Evolutionary conservation across 2,113 vertebrate species (phyloP), one percentile per base, ranked within the genome.

Genomic region (Amblyopsis rosae): DNA sequence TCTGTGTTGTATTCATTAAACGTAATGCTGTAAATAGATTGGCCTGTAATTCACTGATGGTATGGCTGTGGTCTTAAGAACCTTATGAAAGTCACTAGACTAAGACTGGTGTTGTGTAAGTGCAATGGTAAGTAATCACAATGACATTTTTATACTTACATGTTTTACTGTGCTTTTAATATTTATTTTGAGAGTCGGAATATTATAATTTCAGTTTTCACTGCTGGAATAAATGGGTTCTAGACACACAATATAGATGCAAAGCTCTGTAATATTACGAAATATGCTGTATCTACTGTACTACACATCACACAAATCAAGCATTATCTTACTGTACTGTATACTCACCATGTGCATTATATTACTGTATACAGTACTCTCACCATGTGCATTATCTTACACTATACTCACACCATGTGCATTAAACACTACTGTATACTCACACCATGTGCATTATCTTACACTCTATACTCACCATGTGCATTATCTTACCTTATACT

Each of bases 41-140:
- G 12, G 58, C 8, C 9, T 62, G 50, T 51, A 17, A 33, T 8
- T 47, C 6, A 49, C 12, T 51, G 47, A 59, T 33, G 3, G 69
- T 26, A 62, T 47, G 17, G 53, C 53, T 47, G n/a, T 17, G 15
- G 67, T 32, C 32, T 59, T 56, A 50, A 66, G 6, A 35, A 70
- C 13, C 12, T 54, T 12, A 3, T 56, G n/a, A 41, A 48, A 65
- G 16, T 65, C 35, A 41, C 35, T 41, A 41, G 57, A 13, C 8
- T 26, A 3, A 73, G 58, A 47, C 7, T 12, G 6, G 49, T 53
- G 1, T 48, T 9, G 69, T 76, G n/a, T 19, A 33, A 51, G 41
- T 63, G 10, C 59, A 32, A 73, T 10, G 90, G 87, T 89, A 83
- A 91, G 85, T 88, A 41, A 8, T 41, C 35, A 41, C 7, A 41